Base-by-base conservation (phyloP, 2,888 invertebrate species). In the Smittia sp. region DNA sequence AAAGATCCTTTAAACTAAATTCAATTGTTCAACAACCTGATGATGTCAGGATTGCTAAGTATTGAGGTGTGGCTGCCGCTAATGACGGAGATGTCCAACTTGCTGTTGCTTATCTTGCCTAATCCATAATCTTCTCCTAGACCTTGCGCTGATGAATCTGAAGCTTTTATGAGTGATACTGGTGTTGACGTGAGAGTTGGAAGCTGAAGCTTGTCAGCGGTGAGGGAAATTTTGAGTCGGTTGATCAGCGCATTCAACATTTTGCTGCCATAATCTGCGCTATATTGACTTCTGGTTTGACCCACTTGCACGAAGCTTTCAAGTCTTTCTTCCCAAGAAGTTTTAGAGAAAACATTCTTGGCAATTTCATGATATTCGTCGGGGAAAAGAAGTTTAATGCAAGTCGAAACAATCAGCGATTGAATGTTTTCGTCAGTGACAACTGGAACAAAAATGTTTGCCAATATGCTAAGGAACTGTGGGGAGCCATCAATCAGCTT, bases 401-500 rank as follows among this genome's bases (percentile, higher is more conserved):
- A 54, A 0, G 13, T 25, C 18, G 22, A 32, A 7, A 70, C 1
- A 11, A 70, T 54, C n/a, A 54, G 25, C 2, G 15, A 24, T 69
- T 81, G 79, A 2, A 83, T 75, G 67, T 79, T 77, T 15, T 78
- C 78, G 27, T 83, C 82, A 0, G 75, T 75, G 69, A 78, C 79
- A 9, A 77, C 62, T 0, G 78, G 76, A 11, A 78, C 78, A 9
- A 82, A 73, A 39, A 80, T 79, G 1, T 80, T 75, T 0, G 79
- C 77, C 18, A 82, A 73, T 74, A 84, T 82, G 78, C 87, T 86
- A 15, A 93, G 82, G 78, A 89, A 88, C 38, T 88, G 86, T 0
- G 92, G 93, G 0, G 91, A 86, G 9, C 96, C 95, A 79, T 97
- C 97, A 68, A 98, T 84, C 13, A 94, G 85, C 77, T 90, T 83